Evolutionary conservation across 2,797 vertebrate species (phyloP).

Genomic region (Podargus strigoides): DNA sequence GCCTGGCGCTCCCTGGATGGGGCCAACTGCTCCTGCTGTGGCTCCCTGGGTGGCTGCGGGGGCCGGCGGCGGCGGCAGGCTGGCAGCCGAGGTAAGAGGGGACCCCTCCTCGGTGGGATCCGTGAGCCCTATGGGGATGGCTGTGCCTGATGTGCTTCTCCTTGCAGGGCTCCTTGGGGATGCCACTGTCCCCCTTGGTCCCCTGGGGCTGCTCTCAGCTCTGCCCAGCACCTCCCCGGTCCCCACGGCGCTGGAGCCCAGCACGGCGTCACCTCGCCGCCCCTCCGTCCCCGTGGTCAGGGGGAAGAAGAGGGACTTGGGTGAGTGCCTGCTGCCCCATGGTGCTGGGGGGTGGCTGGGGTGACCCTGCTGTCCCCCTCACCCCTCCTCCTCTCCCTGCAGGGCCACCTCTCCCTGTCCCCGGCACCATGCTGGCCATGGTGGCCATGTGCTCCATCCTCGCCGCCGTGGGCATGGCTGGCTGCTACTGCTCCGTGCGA

Average conservation of each 20-base stretch:
- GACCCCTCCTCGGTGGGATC: neutral
- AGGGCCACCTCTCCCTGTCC: neutral
- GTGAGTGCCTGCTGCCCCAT: accelerated
- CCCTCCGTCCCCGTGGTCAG: neutral
- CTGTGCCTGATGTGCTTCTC: neutral
- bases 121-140: accelerated
- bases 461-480: neutral
- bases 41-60: neutral
- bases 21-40: neutral
- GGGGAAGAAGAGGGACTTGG: neutral
- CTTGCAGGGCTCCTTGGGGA: neutral
- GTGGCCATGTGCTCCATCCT: neutral
- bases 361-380: neutral
- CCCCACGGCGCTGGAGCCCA: neutral
- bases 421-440: neutral
- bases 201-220: neutral
- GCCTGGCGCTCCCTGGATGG: neutral
- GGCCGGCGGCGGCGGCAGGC: neutral
- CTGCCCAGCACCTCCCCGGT: neutral
- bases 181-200: neutral
- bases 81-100: neutral
- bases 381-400: neutral
- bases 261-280: accelerated
- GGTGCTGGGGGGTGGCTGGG: neutral
- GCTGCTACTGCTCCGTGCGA: neutral